Evolutionary conservation across 2,797 vertebrate species (phyloP), one percentile per base, ranked within the genome.

Genomic region (Otolemur crassicaudatus): DNA sequence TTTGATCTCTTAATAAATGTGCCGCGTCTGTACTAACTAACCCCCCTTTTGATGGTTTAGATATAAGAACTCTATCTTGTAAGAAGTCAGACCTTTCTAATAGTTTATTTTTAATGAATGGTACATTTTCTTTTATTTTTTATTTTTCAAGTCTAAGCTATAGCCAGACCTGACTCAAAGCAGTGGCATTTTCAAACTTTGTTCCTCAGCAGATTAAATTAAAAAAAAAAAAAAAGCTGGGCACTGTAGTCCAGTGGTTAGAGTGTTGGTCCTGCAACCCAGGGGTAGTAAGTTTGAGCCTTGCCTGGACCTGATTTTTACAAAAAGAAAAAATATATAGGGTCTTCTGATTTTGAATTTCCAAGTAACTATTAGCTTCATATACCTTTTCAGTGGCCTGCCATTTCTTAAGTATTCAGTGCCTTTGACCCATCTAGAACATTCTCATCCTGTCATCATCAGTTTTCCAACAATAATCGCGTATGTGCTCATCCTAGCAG

Each of bases 271-370:
- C 46, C 46, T 49, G 46, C 46, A 49, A 49, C 46, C 46, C 46
- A 49, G 11, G 46, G 46, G 10, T 49, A 12, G 46, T 49, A 12
- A 49, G 46, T 49, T 49, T 12, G 12, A 49, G 46, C 12, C 10
- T 49, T 49, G 46, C 46, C 46, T 49, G 46, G 46, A 49, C 11
- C 46, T 49, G 46, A 49, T 49, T 49, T 49, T 49, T 49, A 49
- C 46, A 49, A 49, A 49, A 49, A 49, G 46, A 40, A 43, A 87
- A 84, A 91, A 49, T 72, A 31, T 86, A 53, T 20, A 75, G 5
- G 29, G 11, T 82, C 29, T 92, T 72, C 86, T 88, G 49, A 69
- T 34, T 92, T 81, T 82, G 56, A 95, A 87, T 58, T 92, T 93
- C 67, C 40, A 34, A 95, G 29, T n/a, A 81, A 87, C 31, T 49